These are phyloP conservation scores for Atta colombica DNA, from an alignment of 1,140 invertebrate species.

Conservation along the genomic window DNA sequence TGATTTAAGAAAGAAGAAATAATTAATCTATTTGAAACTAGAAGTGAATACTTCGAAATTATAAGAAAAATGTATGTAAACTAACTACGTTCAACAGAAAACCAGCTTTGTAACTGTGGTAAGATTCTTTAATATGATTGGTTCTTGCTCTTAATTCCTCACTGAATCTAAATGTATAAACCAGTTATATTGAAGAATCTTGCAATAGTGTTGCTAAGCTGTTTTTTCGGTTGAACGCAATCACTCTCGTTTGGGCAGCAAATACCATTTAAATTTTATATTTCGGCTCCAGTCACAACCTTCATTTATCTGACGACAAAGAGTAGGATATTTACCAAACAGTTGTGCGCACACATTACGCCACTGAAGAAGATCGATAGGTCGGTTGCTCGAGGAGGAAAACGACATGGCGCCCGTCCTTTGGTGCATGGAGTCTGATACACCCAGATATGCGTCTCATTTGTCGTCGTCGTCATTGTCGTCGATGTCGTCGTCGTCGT, in stretches of 20 bases:
- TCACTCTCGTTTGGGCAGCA: neutral
- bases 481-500: neutral
- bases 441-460: slow-evolving; percentile 21
- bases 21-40: neutral
- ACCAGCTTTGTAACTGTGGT: too few species aligned
- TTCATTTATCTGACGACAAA: slow-evolving; percentile 38
- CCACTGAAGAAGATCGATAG: slow-evolving; percentile 24
- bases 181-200: too few species aligned
- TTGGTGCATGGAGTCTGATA: slow-evolving; percentile 18
- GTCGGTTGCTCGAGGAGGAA: slow-evolving; percentile 19
- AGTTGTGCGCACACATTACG: slow-evolving; percentile 44
- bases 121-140: too few species aligned
- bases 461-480: neutral
- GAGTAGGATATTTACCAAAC: slow-evolving; percentile 16
- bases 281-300: neutral
- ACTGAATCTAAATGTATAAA: too few species aligned
- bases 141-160: too few species aligned
- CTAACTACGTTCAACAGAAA: too few species aligned
- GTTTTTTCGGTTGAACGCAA: too few species aligned
- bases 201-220: too few species aligned
- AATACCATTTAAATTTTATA: neutral
- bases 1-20: neutral
- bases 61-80: neutral
- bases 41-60: neutral
- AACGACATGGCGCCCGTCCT: slow-evolving; percentile 47